Base-by-base conservation (phyloP, 2,888 invertebrate genomes). In the Uloborus plumipes region DNA sequence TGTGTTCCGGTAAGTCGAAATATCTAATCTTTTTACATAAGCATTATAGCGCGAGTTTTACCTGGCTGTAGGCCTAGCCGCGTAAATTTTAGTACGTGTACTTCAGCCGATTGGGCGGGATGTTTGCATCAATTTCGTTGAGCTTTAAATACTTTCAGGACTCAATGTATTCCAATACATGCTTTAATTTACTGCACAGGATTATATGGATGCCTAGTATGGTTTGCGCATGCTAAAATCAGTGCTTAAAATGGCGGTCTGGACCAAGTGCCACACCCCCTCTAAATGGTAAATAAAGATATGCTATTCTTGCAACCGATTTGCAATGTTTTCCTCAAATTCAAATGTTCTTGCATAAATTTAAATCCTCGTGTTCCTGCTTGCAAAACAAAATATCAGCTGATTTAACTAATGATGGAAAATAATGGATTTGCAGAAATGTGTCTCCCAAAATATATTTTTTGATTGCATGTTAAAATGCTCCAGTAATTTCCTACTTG, bases 51-150 rank as follows among this genome's bases (percentile, higher is more conserved):
- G 69, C 53, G 69, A 26, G 67, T 74, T 79, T 80, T 67, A 74
- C 69, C 74, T 80, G 80, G 69, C 70, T 66, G 61, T 80, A 80
- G 80, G 80, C 80, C 74, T 80, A 80, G 69, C 51, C 53, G 67
- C 73, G 80, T 67, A 73, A 73, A 80, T 80, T 80, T 80, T 80
- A 61, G 80, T 80, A 80, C 80, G 80, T 80, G 80, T 80, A 64
- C 73, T 80, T 47, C 20, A 26, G 50, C 18, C 53, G 49, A 49
- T 49, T 61, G 69, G 80, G 80, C 74, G 73, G 3, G 11, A 39
- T 78, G 78, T 65, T 47, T 62, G 39, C 31, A 13, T 31, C 59
- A 1, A 22, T 20, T 20, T 20, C 59, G 22, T 14, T 20, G 3
- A 14, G 59, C 59, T 59, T 14, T 55, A 26, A 2, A 22, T 20